Percentiles rank a stretch among this genome's conserved stretches.
These are phyloP conservation scores for Troides helena DNA, from an alignment of 2,888 invertebrate genomes.

Conservation along the genomic window DNA sequence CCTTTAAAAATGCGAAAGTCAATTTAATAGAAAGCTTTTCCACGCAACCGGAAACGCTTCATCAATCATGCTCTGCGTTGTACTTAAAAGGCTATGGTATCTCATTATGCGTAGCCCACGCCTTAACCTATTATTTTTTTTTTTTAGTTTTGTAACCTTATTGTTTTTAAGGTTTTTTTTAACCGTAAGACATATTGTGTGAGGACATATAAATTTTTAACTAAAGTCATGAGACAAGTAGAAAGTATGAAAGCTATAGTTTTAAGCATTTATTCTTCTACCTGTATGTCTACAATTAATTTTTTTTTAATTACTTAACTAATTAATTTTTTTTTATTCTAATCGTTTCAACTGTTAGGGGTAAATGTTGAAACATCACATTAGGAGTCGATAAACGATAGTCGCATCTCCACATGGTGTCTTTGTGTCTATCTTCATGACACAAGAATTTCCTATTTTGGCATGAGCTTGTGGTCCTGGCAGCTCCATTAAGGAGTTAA, in stretches of 20 bases:
- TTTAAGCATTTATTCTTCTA: neutral
- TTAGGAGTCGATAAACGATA: too few species aligned
- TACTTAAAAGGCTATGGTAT: slow-evolving; percentile 50
- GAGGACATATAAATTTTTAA: neutral
- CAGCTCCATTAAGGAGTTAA: slow-evolving; percentile 10
- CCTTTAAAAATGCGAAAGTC: slow-evolving; percentile 28
- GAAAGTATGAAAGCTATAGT: neutral
- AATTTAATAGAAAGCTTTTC: slow-evolving; percentile 49
- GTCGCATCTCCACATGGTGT: neutral
- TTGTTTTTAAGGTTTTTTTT: neutral
- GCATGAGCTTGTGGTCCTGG: slow-evolving; percentile 15
- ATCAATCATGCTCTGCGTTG: slow-evolving; percentile 59
- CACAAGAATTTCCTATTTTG: slow-evolving; percentile 11
- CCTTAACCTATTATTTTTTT: slow-evolving; percentile 39
- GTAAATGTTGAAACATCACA: neutral
- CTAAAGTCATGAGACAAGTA: neutral
- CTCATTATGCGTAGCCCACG: slow-evolving; percentile 43
- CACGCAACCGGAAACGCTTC: slow-evolving; percentile 56
- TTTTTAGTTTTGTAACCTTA: slow-evolving; percentile 30
- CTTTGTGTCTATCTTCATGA: slow-evolving; percentile 5
- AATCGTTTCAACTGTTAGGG: too few species aligned
- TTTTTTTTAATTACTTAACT: neutral
- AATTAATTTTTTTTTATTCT: neutral
- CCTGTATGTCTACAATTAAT: neutral
- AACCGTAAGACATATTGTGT: neutral